phyloP scores from a whole-genome alignment of 2,888 invertebrate genomes.

The Macaria liturata region DNA sequence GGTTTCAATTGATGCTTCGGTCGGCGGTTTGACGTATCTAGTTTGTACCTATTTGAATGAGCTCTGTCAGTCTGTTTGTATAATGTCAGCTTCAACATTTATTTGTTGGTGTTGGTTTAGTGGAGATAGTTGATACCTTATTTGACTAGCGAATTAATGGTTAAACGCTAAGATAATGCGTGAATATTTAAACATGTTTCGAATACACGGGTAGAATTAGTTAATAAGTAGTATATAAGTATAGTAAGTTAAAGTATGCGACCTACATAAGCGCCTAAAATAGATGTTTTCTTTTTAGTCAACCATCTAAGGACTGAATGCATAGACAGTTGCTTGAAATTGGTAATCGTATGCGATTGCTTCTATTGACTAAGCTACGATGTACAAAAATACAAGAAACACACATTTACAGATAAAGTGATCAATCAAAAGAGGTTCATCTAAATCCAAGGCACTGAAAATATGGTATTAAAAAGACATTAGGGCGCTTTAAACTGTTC shows the following conservation, averaged over 20 bases:
- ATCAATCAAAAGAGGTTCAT: constrained; percentile 57
- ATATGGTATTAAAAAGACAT: constrained; percentile 75
- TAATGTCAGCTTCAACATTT: constrained; percentile 10
- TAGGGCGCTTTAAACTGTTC: constrained; percentile 53
- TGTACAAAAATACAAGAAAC: too few species aligned
- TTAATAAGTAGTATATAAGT: too few species aligned
- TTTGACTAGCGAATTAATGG: constrained; percentile 5
- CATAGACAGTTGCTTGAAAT: too few species aligned
- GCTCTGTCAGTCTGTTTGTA: constrained; percentile 17
- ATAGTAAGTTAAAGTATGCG: too few species aligned
- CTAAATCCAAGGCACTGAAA: constrained; percentile 43
- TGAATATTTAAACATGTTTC: too few species aligned
- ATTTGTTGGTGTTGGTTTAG: constrained; percentile 19
- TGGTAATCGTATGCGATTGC: too few species aligned
- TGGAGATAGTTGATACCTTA: not conserved
- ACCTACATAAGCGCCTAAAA: too few species aligned
- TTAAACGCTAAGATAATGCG: not conserved
- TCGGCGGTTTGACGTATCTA: constrained; percentile 57
- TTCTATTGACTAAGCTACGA: too few species aligned
- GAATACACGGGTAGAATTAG: too few species aligned
- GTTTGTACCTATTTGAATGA: constrained; percentile 41
- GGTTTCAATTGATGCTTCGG: constrained; percentile 68
- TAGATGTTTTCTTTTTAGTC: too few species aligned
- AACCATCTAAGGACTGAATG: too few species aligned
- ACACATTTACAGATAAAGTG: not conserved